A percentile compares a stretch with the other conserved stretches of the same genome.
phyloP scores from a whole-genome alignment of 2,113 vertebrate species.

The Damaliscus lunatus region DNA sequence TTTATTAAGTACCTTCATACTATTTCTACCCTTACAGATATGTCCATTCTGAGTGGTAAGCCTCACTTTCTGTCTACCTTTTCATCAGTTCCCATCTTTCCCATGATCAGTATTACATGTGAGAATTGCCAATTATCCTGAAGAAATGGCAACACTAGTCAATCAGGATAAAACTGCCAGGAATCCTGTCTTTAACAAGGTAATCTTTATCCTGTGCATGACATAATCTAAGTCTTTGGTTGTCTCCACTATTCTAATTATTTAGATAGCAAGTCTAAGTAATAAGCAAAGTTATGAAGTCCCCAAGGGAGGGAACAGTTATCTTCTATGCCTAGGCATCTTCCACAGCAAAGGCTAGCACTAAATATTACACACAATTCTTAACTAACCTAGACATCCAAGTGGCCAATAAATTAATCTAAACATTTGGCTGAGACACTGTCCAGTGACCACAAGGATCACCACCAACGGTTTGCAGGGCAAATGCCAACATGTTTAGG shows the following conservation, averaged over 20 bases:
- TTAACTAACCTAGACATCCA: not conserved
- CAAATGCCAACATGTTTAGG: not conserved
- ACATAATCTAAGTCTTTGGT: constrained; percentile 1
- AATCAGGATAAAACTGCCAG: not conserved
- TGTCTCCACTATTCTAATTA: constrained; percentile 1
- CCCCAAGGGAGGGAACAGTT: not conserved
- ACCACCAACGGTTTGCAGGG: not conserved
- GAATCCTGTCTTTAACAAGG: not conserved
- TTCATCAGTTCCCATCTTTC: not conserved
- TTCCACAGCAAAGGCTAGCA: not conserved
- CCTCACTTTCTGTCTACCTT: not conserved
- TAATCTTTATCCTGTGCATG: not conserved
- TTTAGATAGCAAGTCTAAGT: not conserved
- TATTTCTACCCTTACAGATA: not conserved
- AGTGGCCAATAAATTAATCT: not conserved
- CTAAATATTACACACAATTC: not conserved
- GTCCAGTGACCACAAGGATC: not conserved
- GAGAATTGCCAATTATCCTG: not conserved
- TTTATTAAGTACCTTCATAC: not conserved
- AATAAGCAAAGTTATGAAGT: constrained; percentile 11
- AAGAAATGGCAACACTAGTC: not conserved
- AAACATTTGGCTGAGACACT: not conserved
- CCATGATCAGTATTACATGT: not conserved
- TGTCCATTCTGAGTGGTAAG: not conserved
- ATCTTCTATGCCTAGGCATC: not conserved